Conservation (phyloP, 2,797 vertebrate genomes). For the Chaetodon trifasciatus region DNA sequence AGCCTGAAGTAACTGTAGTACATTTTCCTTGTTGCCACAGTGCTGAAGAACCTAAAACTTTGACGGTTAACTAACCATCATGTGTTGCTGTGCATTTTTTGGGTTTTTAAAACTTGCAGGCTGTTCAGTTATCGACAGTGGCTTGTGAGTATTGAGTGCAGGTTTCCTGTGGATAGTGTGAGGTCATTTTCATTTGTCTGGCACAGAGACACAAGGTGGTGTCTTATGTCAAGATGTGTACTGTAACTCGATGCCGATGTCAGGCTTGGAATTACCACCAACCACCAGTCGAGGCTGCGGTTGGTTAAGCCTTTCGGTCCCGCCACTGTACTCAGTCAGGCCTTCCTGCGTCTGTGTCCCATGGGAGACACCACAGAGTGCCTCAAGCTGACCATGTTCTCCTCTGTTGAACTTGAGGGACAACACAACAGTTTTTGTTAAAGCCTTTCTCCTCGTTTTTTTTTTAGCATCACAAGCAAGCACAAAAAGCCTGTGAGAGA, state of each 20-base stretch:
- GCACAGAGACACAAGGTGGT: constrained; percentile 21
- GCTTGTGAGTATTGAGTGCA: constrained; percentile 8
- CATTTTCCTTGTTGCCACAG: background rate
- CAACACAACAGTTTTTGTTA: background rate
- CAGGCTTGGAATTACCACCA: constrained; percentile 43
- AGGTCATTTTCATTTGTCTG: constrained; percentile 8
- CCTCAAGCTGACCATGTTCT: background rate
- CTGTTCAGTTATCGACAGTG: background rate
- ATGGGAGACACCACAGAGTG: background rate
- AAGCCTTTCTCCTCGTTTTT: background rate
- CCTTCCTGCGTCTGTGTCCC: background rate
- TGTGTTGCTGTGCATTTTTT: background rate
- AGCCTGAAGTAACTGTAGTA: background rate
- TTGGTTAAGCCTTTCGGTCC: constrained; percentile 13
- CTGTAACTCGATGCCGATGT: constrained; percentile 53
- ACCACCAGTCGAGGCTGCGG: background rate
- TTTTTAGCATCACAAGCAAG: background rate
- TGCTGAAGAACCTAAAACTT: background rate
- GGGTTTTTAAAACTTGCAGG: background rate
- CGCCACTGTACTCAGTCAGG: constrained; percentile 4
- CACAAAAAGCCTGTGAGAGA: background rate
- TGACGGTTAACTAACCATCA: background rate
- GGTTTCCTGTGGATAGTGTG: constrained; percentile 6
- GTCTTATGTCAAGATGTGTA: constrained; percentile 55
- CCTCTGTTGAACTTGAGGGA: background rate